A percentile compares a stretch with the other conserved stretches of the same genome.
phyloP scores from a whole-genome alignment of 2,797 vertebrate species.

The Pipistrellus kuhlii region DNA sequence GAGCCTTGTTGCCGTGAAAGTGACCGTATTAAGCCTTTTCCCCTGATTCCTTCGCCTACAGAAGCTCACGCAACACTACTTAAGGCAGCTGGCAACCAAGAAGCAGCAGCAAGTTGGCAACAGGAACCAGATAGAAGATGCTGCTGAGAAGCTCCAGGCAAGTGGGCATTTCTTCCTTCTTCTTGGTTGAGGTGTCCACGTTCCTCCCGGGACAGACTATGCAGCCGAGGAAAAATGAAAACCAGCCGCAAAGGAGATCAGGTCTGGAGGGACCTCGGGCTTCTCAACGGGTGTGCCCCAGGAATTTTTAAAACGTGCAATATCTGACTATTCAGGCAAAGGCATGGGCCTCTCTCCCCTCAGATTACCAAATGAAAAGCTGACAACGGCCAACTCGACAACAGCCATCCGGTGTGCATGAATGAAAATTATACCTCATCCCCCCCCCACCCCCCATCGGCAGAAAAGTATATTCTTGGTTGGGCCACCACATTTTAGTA shows the following conservation, averaged over 20 bases:
- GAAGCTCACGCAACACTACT: slow-evolving; percentile 81
- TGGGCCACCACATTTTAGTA: background rate
- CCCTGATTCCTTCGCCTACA: slow-evolving; percentile 47
- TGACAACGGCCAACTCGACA: background rate
- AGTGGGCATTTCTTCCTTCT: background rate
- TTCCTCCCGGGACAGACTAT: accelerated
- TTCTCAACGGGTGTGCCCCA: background rate
- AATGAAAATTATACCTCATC: background rate
- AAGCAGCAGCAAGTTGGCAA: slow-evolving; percentile 83
- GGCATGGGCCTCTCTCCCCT: background rate
- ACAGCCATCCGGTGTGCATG: background rate
- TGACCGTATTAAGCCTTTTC: background rate
- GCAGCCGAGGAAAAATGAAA: background rate
- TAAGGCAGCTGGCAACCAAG: slow-evolving; percentile 85
- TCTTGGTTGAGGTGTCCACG: no score
- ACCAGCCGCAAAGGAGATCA: background rate
- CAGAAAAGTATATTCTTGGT: background rate
- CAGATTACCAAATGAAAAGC: background rate
- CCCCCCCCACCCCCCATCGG: no score
- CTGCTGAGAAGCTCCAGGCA: slow-evolving; percentile 85
- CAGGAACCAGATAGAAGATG: slow-evolving; percentile 81
- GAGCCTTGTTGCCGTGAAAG: background rate
- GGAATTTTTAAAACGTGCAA: background rate
- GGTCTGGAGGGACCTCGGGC: no score
- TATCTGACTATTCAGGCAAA: background rate